These are phyloP conservation scores for Pachyuromys duprasi DNA, from an alignment of 2,797 vertebrate genomes.

Conservation along the genomic window DNA sequence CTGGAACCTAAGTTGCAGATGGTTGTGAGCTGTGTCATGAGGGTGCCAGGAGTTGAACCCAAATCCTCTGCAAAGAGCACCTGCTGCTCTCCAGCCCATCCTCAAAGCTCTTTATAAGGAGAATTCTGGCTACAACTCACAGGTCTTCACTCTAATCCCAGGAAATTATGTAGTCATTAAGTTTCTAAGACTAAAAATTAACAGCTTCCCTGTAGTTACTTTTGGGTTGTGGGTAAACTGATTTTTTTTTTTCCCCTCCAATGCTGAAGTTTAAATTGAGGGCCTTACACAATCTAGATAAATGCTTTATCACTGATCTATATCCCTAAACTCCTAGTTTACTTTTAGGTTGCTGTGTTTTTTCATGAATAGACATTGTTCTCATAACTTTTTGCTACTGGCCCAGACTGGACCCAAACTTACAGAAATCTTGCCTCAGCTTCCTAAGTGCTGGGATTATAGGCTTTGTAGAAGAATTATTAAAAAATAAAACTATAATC, in stretches of 20 bases:
- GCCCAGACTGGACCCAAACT: not conserved
- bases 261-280: not conserved
- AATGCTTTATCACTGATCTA: not conserved
- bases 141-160: not conserved
- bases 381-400: not conserved
- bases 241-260: not conserved
- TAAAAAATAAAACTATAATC: not conserved
- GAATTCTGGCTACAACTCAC: not conserved
- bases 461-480: not conserved
- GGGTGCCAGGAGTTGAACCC: not conserved
- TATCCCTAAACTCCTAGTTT: not conserved
- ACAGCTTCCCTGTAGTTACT: not conserved
- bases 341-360: not conserved
- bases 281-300: not conserved
- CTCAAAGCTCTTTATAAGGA: constrained; percentile 23
- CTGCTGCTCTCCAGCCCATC: not conserved
- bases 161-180: constrained; percentile 44
- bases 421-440: not conserved
- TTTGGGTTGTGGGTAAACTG: not conserved
- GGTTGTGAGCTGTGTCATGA: not conserved
- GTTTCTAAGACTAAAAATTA: not conserved
- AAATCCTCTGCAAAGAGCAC: not conserved
- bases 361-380: constrained; percentile 16
- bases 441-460: not conserved
- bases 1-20: not conserved